Conservation (phyloP, 2,888 invertebrate species). For the Morpho deidamia region DNA sequence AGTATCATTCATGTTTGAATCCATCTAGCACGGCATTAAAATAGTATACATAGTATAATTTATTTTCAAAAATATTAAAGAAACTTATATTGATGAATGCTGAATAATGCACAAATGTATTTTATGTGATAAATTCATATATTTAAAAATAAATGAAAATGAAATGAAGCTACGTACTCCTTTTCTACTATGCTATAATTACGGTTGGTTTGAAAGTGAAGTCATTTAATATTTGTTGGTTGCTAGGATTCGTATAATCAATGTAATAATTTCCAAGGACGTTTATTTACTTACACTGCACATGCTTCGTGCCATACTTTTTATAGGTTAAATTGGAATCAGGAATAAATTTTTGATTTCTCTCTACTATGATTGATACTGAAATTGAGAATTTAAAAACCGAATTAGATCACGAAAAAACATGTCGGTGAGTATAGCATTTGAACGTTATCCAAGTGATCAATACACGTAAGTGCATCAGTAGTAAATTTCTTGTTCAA, state of each 20-base stretch:
- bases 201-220: not conserved
- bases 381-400: conserved; percentile 66
- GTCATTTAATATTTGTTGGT: conserved; percentile 11
- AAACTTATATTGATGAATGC: no score
- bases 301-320: no score
- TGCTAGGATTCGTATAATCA: conserved; percentile 31
- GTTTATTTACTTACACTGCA: conserved; percentile 2
- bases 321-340: not conserved
- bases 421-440: conserved; percentile 46
- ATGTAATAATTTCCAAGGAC: conserved; percentile 16
- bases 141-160: no score
- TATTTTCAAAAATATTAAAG: no score
- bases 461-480: not conserved
- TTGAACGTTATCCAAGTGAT: not conserved
- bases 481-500: not conserved
- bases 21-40: no score
- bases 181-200: no score
- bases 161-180: no score
- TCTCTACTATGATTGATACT: conserved; percentile 52
- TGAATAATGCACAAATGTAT: no score
- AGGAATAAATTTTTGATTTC: conserved; percentile 8
- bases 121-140: no score
- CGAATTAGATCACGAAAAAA: conserved; percentile 70
- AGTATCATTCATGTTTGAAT: no score
- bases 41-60: no score